phyloP scores from a whole-genome alignment of 2,888 invertebrate genomes.

The Eupsilia transversa region DNA sequence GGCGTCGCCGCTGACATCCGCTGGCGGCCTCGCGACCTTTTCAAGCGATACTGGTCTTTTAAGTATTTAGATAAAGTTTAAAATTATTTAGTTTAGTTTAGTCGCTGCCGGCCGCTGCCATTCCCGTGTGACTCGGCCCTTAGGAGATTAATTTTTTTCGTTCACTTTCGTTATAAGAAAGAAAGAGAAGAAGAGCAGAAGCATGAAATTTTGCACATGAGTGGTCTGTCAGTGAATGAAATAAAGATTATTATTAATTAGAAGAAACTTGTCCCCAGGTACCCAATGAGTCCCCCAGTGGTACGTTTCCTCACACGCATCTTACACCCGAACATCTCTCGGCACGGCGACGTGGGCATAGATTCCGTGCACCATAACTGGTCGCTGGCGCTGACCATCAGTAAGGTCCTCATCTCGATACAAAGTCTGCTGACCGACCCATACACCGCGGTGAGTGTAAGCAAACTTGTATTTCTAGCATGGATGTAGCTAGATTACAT shows the following conservation, averaged over 20 bases:
- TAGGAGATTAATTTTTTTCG: neutral
- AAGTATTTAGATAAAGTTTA: too few species aligned
- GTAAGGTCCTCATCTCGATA: conserved; percentile 96
- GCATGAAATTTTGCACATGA: too few species aligned
- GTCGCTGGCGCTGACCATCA: conserved; percentile 97
- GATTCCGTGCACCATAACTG: conserved; percentile 99
- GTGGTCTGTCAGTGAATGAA: neutral
- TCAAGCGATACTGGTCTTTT: too few species aligned
- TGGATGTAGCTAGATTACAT: conserved; percentile 29
- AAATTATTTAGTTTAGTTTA: too few species aligned
- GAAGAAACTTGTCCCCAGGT: conserved; percentile 74
- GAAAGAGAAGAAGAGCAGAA: too few species aligned
- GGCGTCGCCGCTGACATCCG: too few species aligned
- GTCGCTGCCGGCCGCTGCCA: too few species aligned
- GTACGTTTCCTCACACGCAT: conserved; percentile 98
- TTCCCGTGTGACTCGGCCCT: too few species aligned
- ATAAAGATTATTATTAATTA: neutral
- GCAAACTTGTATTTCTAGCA: conserved; percentile 23
- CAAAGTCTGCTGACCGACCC: conserved; percentile 97
- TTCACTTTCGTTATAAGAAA: neutral
- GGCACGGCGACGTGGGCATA: conserved; percentile 98
- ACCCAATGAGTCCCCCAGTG: conserved; percentile 97
- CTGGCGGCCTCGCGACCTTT: too few species aligned
- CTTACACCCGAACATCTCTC: conserved; percentile 98
- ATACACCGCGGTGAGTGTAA: conserved; percentile 93